phyloP scores from a whole-genome alignment of 2,888 invertebrate genomes.

The Fragum sueziense region DNA sequence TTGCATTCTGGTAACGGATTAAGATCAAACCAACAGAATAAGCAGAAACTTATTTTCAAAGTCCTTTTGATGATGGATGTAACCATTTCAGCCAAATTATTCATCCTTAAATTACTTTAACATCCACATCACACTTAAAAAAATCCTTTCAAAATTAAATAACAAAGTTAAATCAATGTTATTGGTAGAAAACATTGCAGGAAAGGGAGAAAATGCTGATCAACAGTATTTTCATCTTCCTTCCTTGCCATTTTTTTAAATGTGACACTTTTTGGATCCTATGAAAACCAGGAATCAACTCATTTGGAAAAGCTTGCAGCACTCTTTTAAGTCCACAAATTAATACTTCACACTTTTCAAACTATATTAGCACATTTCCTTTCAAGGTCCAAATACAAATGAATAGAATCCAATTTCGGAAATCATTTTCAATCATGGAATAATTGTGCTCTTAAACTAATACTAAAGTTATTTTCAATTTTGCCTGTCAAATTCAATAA shows the following conservation, averaged over 20 bases:
- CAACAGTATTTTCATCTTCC: no score
- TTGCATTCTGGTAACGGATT: no score
- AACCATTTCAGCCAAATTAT: background rate
- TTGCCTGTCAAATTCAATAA: background rate
- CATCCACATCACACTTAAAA: no score
- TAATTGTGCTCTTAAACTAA: background rate
- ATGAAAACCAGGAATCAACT: no score
- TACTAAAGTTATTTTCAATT: background rate
- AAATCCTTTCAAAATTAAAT: no score
- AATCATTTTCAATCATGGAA: slow-evolving; percentile 15
- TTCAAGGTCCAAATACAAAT: slow-evolving; percentile 21
- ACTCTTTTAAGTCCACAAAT: slow-evolving; percentile 6
- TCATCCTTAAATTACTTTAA: no score
- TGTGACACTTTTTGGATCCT: no score
- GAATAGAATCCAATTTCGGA: slow-evolving; percentile 13
- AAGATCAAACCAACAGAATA: background rate
- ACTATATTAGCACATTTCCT: background rate
- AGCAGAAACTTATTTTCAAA: background rate
- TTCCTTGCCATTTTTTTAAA: no score
- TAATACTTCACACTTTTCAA: slow-evolving; percentile 9
- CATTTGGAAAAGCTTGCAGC: no score
- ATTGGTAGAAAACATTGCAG: no score
- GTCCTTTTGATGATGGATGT: background rate
- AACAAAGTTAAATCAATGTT: no score
- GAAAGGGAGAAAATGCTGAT: no score